Percentiles rank a stretch among this genome's conserved stretches.
phyloP scores from a whole-genome alignment of 2,888 invertebrate genomes.

The Scaptomyza caliginosa region DNA sequence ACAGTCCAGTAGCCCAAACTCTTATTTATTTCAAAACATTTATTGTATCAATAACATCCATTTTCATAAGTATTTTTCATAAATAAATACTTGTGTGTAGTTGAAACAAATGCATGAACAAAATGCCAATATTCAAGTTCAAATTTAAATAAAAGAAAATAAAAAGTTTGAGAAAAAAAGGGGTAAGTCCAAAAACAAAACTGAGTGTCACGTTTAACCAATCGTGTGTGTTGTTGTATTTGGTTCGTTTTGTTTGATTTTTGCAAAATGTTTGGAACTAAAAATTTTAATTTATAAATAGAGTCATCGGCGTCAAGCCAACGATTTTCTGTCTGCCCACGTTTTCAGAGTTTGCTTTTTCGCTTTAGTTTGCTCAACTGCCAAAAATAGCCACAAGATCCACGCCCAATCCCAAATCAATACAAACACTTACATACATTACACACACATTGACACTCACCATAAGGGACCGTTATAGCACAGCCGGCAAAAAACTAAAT shows the following conservation, averaged over 20 bases:
- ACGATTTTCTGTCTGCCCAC: slow-evolving; percentile 61
- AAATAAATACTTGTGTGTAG: too few relatives aligned
- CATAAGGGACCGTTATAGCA: slow-evolving; percentile 32
- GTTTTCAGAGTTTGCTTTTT: slow-evolving; percentile 58
- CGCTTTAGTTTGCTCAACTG: slow-evolving; percentile 57
- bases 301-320: slow-evolving; percentile 34
- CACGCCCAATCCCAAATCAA: slow-evolving; percentile 44
- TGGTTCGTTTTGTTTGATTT: slow-evolving; percentile 28
- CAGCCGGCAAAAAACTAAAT: slow-evolving; percentile 3
- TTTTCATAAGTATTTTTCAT: neutral
- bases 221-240: slow-evolving; percentile 63
- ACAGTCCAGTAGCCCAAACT: slow-evolving; percentile 28
- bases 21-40: slow-evolving; percentile 29
- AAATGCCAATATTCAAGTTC: slow-evolving; percentile 62
- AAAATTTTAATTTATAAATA: slow-evolving; percentile 60
- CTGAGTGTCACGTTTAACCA: slow-evolving; percentile 67
- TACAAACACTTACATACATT: slow-evolving; percentile 22
- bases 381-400: slow-evolving; percentile 65
- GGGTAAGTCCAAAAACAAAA: slow-evolving; percentile 15
- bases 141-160: slow-evolving; percentile 49
- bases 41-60: neutral
- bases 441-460: slow-evolving; percentile 3
- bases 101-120: slow-evolving; percentile 11
- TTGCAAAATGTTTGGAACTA: slow-evolving; percentile 43
- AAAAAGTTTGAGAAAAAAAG: slow-evolving; percentile 10